Base-by-base conservation (phyloP, 2,113 vertebrate genomes). In the Pleuronectes platessa region DNA sequence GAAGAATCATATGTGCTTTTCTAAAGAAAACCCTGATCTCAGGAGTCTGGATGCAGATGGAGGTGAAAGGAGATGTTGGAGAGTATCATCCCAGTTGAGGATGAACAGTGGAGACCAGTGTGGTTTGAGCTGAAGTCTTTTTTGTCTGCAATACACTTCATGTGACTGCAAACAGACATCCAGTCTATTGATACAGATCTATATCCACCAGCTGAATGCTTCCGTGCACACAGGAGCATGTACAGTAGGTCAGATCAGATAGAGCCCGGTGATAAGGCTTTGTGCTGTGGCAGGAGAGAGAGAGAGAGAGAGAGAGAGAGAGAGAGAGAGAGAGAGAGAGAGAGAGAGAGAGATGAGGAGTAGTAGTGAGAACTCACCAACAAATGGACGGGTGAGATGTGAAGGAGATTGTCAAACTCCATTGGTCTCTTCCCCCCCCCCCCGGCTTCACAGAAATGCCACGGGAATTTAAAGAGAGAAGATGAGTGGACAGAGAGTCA, bases 161-260 rank as follows among this genome's bases (percentile, higher is more conserved):
- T 31, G 54, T 65, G 55, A 55, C 55, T 62, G 20, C 20, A 2
- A 5, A 37, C 31, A 61, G 56, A 55, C 23, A 23, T 12, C 54
- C 26, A 15, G 15, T 60, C 76, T 40, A 76, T 71, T 82, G 71
- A 65, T 76, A 73, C 62, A 80, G 56, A 75, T 71, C 84, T 70
- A 64, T 79, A 78, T 70, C 68, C 17, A 56, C 68, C 58, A 26
- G 6, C 31, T 59, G 20, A 67, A 58, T 14, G 20, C 10, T 18
- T 31, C 6, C 5, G 31, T 31, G 31, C 5, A 54, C 64, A 63
- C 35, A 12, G 31, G 67, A 67, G 61, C 24, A 21, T 65, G 9
- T 24, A 23, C 21, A 26, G 11, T 21, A 3, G 21, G 21, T 42
- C 35, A 59, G 18, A 63, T 61, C 40, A 55, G n/a, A 74, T 7